Conservation (phyloP, 1,140 invertebrate species). For the Drosophila ananassae region DNA sequence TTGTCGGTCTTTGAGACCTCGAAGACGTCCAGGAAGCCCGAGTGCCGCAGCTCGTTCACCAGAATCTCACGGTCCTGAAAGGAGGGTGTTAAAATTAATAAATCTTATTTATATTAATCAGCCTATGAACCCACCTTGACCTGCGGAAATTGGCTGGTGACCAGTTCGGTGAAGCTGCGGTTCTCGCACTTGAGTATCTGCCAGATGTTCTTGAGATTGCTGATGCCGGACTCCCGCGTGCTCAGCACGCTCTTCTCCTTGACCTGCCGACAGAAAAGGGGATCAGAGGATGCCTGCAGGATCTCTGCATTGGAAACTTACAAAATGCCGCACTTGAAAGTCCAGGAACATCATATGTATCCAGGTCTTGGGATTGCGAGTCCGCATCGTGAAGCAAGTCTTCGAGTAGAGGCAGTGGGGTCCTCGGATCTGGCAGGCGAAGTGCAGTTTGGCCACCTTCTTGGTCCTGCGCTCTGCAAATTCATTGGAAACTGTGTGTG, state of each 20-base stretch:
- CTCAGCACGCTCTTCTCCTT: slow-evolving; percentile 91
- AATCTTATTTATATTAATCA: no score
- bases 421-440: slow-evolving; percentile 93
- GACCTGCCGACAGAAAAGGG: slow-evolving; percentile 85
- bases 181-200: slow-evolving; percentile 96
- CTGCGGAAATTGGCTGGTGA: slow-evolving; percentile 96
- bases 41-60: slow-evolving; percentile 93
- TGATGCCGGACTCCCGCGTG: slow-evolving; percentile 92
- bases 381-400: slow-evolving; percentile 93
- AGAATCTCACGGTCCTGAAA: slow-evolving; percentile 92
- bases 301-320: slow-evolving; percentile 37
- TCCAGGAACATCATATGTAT: slow-evolving; percentile 98
- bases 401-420: slow-evolving; percentile 95
- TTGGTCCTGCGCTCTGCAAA: slow-evolving; percentile 91
- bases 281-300: background rate
- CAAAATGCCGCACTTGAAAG: slow-evolving; percentile 88
- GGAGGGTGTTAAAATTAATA: background rate
- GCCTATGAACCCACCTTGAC: slow-evolving; percentile 87
- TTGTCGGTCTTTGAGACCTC: slow-evolving; percentile 87
- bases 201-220: slow-evolving; percentile 95
- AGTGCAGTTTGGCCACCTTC: slow-evolving; percentile 94
- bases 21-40: slow-evolving; percentile 96
- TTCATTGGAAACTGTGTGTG: slow-evolving; percentile 83
- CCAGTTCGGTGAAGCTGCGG: slow-evolving; percentile 94
- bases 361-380: slow-evolving; percentile 94